Evolutionary conservation across 2,113 vertebrate genomes (phyloP).

Genomic region (Alexandromys fortis): DNA sequence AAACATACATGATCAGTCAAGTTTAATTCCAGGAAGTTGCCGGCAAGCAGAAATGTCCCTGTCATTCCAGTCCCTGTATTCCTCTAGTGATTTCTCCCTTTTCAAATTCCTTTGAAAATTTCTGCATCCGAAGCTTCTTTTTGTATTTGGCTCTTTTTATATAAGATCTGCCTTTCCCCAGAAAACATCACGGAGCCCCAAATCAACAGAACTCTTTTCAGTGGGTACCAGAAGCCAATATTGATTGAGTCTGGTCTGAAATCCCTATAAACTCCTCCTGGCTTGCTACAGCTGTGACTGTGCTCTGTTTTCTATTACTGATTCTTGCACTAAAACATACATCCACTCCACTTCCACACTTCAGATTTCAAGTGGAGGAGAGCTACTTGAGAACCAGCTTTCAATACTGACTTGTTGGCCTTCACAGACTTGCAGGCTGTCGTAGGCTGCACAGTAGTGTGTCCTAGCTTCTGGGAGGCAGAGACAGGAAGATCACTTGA

Average conservation of each 20-base stretch:
- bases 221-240: slow-evolving; percentile 48
- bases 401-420: slow-evolving; percentile 64
- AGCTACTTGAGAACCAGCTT: slow-evolving; percentile 61
- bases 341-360: slow-evolving; percentile 70
- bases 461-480: background rate
- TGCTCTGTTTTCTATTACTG: slow-evolving; percentile 55
- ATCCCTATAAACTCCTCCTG: slow-evolving; percentile 58
- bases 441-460: background rate
- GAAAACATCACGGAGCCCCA: slow-evolving; percentile 52
- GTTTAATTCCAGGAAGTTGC: slow-evolving; percentile 17
- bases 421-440: slow-evolving; percentile 59
- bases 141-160: slow-evolving; percentile 41
- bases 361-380: slow-evolving; percentile 72
- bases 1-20: background rate
- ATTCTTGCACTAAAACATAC: slow-evolving; percentile 72
- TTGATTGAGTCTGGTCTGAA: slow-evolving; percentile 61
- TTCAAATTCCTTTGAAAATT: slow-evolving; percentile 49
- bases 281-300: slow-evolving; percentile 57
- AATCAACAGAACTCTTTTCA: slow-evolving; percentile 53
- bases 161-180: slow-evolving; percentile 42
- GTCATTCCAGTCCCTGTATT: slow-evolving; percentile 41
- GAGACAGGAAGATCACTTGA: background rate
- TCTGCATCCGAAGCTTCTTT: slow-evolving; percentile 36
- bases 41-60: slow-evolving; percentile 38
- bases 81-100: slow-evolving; percentile 12